Evolutionary conservation across 2,888 invertebrate genomes (phyloP), one percentile per base, ranked within the genome.

Genomic region (Caenorhabditis sp.): DNA sequence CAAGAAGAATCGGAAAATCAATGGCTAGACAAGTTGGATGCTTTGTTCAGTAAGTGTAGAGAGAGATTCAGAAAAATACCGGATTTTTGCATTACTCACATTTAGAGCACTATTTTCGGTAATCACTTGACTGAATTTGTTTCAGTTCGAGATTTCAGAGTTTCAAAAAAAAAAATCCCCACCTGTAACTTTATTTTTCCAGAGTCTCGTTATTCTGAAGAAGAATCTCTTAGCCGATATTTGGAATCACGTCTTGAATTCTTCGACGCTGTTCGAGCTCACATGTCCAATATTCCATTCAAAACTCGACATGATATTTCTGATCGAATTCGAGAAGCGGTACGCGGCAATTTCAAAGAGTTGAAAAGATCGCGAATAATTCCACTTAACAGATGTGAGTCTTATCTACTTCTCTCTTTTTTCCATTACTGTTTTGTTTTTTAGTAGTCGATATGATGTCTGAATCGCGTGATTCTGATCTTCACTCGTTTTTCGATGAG

Each of bases 401-500:
- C 58, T 21, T 50, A 5, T 20, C 2, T 21, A 56, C 56, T 54
- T 56, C 20, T 14, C 7, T 23, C 23, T 14, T 14, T 8, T 23
- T 17, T 53, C 8, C 25, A 43, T 60, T 14, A 60, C 12, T n/a
- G 4, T 12, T 63, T 59, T 58, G 38, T 31, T 52, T 74, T 72
- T 21, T 64, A 77, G 78, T 82, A 57, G 72, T 80, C 7, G 78
- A 82, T 27, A 63, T 70, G 49, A 80, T 78, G 68, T 57, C 62
- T 23, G 68, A 68, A 17, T 77, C 82, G 0, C 59, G 77, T 12
- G 82, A 82, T 20, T 57, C 70, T 1, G 80, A 79, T 31, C 59
- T 80, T 10, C 78, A 75, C 73, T 74, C 67, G 0, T 82, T 64
- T 57, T 77, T 82, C 43, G 76, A 80, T 53, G 82, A 82, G 12